Percentiles rank a stretch among this genome's conserved stretches.
Conservation (phyloP, 2,888 invertebrate species). For the Bembecia ichneumoniformis region DNA sequence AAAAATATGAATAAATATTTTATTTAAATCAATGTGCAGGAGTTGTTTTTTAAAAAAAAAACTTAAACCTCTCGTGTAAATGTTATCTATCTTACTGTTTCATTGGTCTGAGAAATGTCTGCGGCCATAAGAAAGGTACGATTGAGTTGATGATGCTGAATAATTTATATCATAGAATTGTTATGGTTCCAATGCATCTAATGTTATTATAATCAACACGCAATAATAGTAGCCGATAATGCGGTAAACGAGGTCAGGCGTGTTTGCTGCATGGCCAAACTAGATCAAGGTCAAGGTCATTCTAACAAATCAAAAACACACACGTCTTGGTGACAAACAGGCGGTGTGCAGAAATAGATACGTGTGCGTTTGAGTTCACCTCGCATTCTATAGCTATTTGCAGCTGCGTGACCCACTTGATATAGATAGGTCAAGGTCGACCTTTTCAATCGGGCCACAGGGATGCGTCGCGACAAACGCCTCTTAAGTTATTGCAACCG, state of each 20-base stretch:
- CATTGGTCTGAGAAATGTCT: too few species aligned
- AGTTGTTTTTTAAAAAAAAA: too few species aligned
- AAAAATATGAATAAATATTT: too few species aligned
- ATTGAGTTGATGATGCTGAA: too few species aligned
- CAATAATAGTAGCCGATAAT: conserved; percentile 60
- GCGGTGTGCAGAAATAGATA: conserved; percentile 52
- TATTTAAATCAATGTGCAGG: too few species aligned
- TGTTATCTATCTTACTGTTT: too few species aligned
- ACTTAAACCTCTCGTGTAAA: too few species aligned
- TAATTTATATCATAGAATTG: too few species aligned
- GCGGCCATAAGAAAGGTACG: too few species aligned
- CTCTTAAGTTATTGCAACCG: too few species aligned
- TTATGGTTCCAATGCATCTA: conserved; percentile 17
- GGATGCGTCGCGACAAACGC: conserved; percentile 8
- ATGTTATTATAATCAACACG: conserved; percentile 53
- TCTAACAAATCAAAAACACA: conserved; percentile 68
- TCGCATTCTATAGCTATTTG: conserved; percentile 57
- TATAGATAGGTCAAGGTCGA: conserved; percentile 64
- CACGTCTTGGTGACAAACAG: conserved; percentile 53
- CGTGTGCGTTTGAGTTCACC: conserved; percentile 42
- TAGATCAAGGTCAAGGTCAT: conserved; percentile 73
- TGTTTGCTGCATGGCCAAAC: conserved; percentile 61
- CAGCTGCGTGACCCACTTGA: conserved; percentile 46
- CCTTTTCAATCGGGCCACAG: conserved; percentile 37
- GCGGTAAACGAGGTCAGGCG: conserved; percentile 64